Evolutionary conservation across 2,888 invertebrate species (phyloP).

Genomic region (Myopa testacea): DNA sequence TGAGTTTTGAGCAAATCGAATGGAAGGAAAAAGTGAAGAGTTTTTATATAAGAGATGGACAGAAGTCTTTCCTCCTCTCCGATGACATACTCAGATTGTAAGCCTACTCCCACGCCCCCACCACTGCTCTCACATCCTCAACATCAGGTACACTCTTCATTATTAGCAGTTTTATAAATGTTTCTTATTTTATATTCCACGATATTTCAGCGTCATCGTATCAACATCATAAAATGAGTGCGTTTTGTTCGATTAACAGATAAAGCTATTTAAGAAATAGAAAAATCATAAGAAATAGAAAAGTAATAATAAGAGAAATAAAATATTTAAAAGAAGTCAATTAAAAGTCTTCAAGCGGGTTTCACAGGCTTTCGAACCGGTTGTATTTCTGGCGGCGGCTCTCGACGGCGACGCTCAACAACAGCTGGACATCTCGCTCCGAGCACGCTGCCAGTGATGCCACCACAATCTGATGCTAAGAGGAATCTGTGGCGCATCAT

Average conservation of each 20-base stretch:
- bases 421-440: background rate
- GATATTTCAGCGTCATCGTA: no score
- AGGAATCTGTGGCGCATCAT: background rate
- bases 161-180: background rate
- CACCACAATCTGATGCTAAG: background rate
- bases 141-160: no score
- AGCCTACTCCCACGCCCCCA: no score
- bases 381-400: background rate
- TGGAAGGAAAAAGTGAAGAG: no score
- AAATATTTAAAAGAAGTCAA: slow-evolving; percentile 7
- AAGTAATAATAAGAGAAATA: background rate
- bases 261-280: background rate
- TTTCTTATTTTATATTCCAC: background rate
- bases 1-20: background rate
- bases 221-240: background rate
- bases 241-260: background rate
- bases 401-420: background rate
- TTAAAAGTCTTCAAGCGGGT: slow-evolving; percentile 8
- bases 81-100: no score
- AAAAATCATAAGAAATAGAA: background rate
- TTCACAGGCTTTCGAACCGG: background rate
- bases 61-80: no score
- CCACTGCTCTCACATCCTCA: no score
- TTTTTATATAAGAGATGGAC: no score
- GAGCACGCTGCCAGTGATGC: background rate